Evolutionary conservation across 2,113 vertebrate species (phyloP), one percentile per base, ranked within the genome.

Genomic region (Albula goreensis): DNA sequence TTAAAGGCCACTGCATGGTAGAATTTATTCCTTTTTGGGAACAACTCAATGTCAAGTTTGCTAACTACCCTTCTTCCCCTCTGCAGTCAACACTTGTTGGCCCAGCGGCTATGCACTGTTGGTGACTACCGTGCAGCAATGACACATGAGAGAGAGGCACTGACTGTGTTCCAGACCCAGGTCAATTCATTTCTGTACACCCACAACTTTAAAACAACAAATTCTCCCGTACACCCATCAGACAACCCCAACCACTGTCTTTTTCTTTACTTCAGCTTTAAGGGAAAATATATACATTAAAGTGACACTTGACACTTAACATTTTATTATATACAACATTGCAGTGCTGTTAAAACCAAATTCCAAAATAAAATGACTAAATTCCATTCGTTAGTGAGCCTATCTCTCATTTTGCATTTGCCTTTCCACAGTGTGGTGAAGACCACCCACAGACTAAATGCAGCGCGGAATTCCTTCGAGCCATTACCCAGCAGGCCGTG

Each of bases 401-500:
- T 87, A 22, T 85, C 15, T 83, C 60, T 86, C 51, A 66, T 2
- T 83, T 17, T 82, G n/a, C 79, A 51, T 80, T 60, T 81, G 12
- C 74, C 31, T 31, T 3, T 78, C 77, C 25, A 50, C 83, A 97
- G 96, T 94, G 94, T 79, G 96, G 96, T n/a, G 95, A 96, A 52
- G 92, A 93, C 84, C 95, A 97, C 87, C 86, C 92, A 50, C 95
- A 95, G 89, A 95, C 96, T 4, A 87, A 53, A 56, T 92, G 90
- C 90, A 96, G 96, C 89, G 93, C 94, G 78, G 94, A 96, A 31
- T 96, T 96, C 84, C 89, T 97, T 83, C 89, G 91, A 66, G 92
- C 92, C 17, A 94, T 96, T 78, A 97, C 96, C 82, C 95, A 96
- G 88, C 95, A 97, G 88, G 96, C 96, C 0, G 96, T 97, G 85